phyloP scores from a whole-genome alignment of 2,797 vertebrate genomes.

The Clarias fuscus region DNA sequence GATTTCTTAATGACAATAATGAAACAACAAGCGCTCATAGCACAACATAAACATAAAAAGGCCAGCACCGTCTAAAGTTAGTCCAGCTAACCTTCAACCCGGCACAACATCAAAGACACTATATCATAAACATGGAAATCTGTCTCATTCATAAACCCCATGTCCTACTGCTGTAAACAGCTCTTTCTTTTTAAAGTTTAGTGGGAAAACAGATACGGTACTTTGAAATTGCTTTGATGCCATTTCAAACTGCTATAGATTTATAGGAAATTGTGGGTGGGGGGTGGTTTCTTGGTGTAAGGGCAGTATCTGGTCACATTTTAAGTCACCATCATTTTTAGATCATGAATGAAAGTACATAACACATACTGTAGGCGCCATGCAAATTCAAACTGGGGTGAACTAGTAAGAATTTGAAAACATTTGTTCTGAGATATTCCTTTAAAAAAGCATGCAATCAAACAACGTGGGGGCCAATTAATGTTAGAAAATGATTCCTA shows the following conservation, averaged over 20 bases:
- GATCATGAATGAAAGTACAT: not conserved
- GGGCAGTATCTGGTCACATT: not conserved
- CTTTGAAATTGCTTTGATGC: conserved; percentile 7
- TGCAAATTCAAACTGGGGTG: not conserved
- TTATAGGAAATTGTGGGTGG: not conserved
- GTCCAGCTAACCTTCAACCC: conserved; percentile 47
- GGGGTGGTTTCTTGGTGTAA: not conserved
- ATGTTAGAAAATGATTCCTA: too few species aligned
- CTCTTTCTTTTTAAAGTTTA: conserved; percentile 23
- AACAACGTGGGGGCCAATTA: not conserved
- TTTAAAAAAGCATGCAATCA: not conserved
- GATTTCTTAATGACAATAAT: conserved; percentile 18
- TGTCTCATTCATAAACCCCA: conserved; percentile 40
- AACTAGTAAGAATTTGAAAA: conserved; percentile 8
- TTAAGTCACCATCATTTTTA: not conserved
- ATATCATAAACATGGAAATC: conserved; percentile 42
- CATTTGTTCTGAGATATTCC: not conserved
- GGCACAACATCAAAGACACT: conserved; percentile 44
- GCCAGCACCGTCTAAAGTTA: conserved; percentile 29
- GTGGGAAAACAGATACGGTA: conserved; percentile 26
- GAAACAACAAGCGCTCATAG: not conserved
- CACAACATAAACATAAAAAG: conserved; percentile 35
- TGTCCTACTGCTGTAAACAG: conserved; percentile 35
- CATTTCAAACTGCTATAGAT: not conserved
- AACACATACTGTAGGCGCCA: not conserved